Conservation (phyloP, 2,797 vertebrate species). For the Danio aesculapii region DNA sequence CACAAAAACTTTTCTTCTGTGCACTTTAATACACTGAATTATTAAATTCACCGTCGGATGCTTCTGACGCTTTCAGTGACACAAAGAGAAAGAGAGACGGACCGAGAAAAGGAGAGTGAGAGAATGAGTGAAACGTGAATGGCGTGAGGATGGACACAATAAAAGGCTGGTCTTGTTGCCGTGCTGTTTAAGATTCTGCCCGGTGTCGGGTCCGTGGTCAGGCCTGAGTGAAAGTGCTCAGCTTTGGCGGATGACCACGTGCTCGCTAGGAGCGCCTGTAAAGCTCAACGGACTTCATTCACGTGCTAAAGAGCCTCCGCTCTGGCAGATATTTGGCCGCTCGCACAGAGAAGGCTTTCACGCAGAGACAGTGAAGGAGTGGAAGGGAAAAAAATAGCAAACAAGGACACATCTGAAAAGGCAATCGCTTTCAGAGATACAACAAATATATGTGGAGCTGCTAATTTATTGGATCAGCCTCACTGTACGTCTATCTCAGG, state of each 20-base stretch:
- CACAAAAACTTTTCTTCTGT: too few relatives aligned
- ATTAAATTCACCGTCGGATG: too few relatives aligned
- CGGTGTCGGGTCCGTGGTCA: constrained; percentile 34
- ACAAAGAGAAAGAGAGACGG: neutral
- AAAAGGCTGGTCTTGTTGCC: constrained; percentile 66
- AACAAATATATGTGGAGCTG: constrained; percentile 29
- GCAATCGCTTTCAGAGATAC: constrained; percentile 26
- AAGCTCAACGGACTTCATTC: constrained; percentile 84
- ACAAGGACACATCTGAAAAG: constrained; percentile 28
- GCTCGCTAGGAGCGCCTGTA: constrained; percentile 82
- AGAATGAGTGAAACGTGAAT: constrained; percentile 20
- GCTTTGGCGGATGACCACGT: constrained; percentile 65
- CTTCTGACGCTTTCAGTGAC: neutral
- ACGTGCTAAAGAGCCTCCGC: constrained; percentile 83
- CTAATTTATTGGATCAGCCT: neutral
- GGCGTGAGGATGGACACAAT: constrained; percentile 23
- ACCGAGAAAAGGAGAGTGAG: constrained; percentile 16
- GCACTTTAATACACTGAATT: neutral
- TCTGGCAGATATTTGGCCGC: constrained; percentile 87
- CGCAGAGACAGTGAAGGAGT: constrained; percentile 77
- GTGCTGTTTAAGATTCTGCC: constrained; percentile 83
- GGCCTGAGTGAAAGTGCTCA: constrained; percentile 26
- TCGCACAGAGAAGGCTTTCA: constrained; percentile 84
- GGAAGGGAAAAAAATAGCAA: constrained; percentile 72
- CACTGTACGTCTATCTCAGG: neutral